phyloP scores from a whole-genome alignment of 2,888 invertebrate genomes.

The Dynastes maya region DNA sequence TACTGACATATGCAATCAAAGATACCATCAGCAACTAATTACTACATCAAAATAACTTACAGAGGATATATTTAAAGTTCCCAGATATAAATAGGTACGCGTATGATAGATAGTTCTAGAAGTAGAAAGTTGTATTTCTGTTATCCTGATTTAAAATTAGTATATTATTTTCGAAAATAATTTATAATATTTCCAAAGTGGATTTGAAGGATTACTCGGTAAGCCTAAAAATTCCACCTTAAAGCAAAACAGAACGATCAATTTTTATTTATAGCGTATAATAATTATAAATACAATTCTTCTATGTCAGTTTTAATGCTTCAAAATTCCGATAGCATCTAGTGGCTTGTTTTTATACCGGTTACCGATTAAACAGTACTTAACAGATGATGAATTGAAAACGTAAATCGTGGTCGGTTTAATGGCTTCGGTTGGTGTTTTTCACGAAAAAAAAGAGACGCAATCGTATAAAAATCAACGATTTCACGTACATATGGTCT shows the following conservation, averaged over 20 bases:
- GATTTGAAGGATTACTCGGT: not conserved
- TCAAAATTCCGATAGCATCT: conserved; percentile 9
- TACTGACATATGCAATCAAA: too few species aligned
- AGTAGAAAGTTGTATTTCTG: too few species aligned
- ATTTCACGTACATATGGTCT: not conserved
- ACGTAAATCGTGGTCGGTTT: conserved; percentile 1
- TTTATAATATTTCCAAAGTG: not conserved
- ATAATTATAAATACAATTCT: not conserved
- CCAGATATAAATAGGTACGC: too few species aligned
- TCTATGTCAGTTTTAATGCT: conserved; percentile 9
- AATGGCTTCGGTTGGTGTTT: not conserved
- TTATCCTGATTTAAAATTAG: too few species aligned
- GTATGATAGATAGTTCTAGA: too few species aligned
- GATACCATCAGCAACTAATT: too few species aligned
- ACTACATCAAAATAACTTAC: too few species aligned
- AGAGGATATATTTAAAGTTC: too few species aligned
- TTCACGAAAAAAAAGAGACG: not conserved
- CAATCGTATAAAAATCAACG: not conserved
- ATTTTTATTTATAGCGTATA: not conserved
- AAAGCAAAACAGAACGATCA: conserved; percentile 1
- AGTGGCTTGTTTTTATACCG: conserved; percentile 2
- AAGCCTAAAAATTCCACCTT: conserved; percentile 6
- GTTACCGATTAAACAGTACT: conserved; percentile 1
- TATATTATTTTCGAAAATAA: not conserved
- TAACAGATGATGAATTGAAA: conserved; percentile 10